Conservation (phyloP, 2,888 invertebrate species). For the Serrognathus titanus region DNA sequence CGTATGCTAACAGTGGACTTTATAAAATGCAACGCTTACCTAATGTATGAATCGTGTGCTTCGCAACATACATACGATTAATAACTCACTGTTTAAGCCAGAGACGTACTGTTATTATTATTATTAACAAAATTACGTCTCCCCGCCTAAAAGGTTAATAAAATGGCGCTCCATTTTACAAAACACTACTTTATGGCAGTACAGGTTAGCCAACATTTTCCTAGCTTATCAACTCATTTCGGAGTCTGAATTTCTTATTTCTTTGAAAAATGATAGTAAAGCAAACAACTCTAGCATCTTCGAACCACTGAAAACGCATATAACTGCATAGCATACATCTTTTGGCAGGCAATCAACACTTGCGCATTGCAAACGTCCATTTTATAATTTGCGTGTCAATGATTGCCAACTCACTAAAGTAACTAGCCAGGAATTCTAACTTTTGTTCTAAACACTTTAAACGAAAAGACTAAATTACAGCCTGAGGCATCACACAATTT, state of each 20-base stretch:
- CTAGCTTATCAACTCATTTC: too few relatives aligned
- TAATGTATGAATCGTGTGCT: not conserved
- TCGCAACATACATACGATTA: not conserved
- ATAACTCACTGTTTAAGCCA: not conserved
- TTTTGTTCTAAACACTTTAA: too few relatives aligned
- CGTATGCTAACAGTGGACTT: not conserved
- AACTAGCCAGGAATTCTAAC: not conserved
- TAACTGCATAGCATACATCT: slow-evolving; percentile 1
- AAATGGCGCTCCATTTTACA: slow-evolving; percentile 44
- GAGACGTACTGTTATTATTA: slow-evolving; percentile 12
- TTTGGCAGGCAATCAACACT: not conserved
- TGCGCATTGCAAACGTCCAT: not conserved
- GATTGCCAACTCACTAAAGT: not conserved
- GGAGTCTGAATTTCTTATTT: too few relatives aligned
- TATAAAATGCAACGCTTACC: not conserved
- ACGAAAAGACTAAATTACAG: too few relatives aligned
- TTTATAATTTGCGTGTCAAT: not conserved
- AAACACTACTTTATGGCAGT: slow-evolving; percentile 13
- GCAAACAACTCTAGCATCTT: too few relatives aligned
- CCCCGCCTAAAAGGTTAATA: slow-evolving; percentile 49
- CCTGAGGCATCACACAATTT: too few relatives aligned
- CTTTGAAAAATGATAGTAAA: too few relatives aligned
- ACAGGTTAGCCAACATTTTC: slow-evolving; percentile 29
- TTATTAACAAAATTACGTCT: slow-evolving; percentile 33
- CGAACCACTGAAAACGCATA: not conserved